Conservation (phyloP, 2,797 vertebrate genomes). For the Taeniopygia guttata region DNA sequence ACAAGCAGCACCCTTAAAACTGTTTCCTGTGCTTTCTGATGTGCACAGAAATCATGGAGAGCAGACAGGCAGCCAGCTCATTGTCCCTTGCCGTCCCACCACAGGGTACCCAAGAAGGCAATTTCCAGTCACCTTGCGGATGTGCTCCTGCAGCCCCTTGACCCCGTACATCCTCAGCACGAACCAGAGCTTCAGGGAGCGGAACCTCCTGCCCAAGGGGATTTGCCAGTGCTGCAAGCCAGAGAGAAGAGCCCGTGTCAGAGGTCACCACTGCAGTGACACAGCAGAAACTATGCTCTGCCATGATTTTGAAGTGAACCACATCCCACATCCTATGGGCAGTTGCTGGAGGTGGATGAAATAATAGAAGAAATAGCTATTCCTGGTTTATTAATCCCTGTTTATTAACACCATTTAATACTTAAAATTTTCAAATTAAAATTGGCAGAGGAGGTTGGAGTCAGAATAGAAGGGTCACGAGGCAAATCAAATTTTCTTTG, state of each 20-base stretch:
- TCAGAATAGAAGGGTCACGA: not conserved
- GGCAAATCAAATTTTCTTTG: not conserved
- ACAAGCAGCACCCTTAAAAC: not conserved
- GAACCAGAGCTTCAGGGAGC: conserved; percentile 97
- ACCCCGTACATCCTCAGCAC: conserved; percentile 92
- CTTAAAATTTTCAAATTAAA: not conserved
- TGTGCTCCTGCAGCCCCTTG: conserved; percentile 86
- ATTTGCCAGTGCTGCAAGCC: conserved; percentile 92
- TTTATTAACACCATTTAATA: not conserved
- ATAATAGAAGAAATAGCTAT: not conserved
- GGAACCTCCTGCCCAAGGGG: conserved; percentile 92
- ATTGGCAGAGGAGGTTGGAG: not conserved
- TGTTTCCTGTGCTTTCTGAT: not conserved
- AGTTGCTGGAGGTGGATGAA: not conserved
- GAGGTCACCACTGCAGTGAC: not conserved
- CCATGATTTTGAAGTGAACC: fast-evolving
- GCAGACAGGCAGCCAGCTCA: fast-evolving
- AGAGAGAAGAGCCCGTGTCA: not conserved
- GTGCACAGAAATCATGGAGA: not conserved
- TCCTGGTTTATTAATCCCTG: not conserved
- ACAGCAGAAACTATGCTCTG: not conserved
- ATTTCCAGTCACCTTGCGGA: conserved; percentile 86
- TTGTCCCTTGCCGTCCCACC: not conserved
- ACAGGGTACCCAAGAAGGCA: not conserved
- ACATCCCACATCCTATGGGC: not conserved